A percentile compares a stretch with the other conserved stretches of the same genome.
Evolutionary conservation across 2,113 vertebrate species (phyloP).

Genomic region (Anas platyrhynchos): DNA sequence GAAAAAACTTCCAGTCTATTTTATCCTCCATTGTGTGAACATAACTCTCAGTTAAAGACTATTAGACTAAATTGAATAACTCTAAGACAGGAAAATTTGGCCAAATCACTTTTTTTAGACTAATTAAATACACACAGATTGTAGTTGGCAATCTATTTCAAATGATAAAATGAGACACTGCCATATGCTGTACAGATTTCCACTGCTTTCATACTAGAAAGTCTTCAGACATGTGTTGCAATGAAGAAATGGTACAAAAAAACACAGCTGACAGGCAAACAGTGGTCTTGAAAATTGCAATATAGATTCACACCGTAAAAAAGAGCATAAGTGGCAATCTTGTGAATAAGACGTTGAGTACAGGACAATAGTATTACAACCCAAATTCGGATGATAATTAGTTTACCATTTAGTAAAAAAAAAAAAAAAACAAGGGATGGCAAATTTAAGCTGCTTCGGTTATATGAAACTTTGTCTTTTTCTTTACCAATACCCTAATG

Average conservation of each 20-base stretch:
- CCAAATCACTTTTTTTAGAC: constrained; percentile 55
- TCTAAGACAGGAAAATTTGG: constrained; percentile 66
- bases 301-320: accelerated
- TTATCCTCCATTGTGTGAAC: constrained; percentile 60
- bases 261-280: background rate
- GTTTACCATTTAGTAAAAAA: background rate
- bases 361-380: accelerated
- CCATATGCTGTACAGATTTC: background rate
- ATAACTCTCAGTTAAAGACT: constrained; percentile 76
- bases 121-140: constrained; percentile 59
- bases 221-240: background rate
- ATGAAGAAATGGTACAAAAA: background rate
- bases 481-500: background rate
- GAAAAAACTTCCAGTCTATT: constrained; percentile 52
- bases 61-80: constrained; percentile 79
- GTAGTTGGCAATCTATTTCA: constrained; percentile 42
- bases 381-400: background rate
- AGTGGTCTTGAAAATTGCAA: background rate
- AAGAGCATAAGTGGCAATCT: background rate
- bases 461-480: background rate
- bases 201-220: background rate
- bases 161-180: constrained; percentile 2
- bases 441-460: background rate
- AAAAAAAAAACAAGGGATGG: background rate
- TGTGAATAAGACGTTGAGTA: background rate